Evolutionary conservation across 1,140 invertebrate species (phyloP).

Genomic region (Lordiphosa stackelbergi): DNA sequence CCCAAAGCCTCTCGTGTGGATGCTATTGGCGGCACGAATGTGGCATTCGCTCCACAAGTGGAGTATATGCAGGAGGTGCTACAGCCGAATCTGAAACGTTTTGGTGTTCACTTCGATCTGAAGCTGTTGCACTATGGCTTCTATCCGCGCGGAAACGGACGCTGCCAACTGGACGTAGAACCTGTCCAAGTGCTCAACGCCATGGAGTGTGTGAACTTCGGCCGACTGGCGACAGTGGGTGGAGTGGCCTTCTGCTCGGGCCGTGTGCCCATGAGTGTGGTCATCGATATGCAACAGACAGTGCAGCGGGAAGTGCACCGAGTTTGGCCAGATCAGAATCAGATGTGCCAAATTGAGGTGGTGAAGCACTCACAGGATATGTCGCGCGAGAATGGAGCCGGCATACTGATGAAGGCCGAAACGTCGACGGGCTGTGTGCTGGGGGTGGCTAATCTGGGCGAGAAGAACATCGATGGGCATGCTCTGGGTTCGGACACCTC

Average conservation of each 20-base stretch:
- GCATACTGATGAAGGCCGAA: conserved; percentile 85
- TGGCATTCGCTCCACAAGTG: conserved; percentile 92
- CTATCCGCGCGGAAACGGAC: conserved; percentile 91
- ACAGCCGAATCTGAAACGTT: conserved; percentile 83
- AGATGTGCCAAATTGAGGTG: conserved; percentile 82
- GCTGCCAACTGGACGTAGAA: conserved; percentile 82
- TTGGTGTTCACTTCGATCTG: conserved; percentile 86
- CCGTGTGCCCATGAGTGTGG: conserved; percentile 83
- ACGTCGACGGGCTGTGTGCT: conserved; percentile 84
- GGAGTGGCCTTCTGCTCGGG: conserved; percentile 91
- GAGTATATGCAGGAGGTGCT: conserved; percentile 87
- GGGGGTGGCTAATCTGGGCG: conserved; percentile 84
- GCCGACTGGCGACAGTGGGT: conserved; percentile 80
- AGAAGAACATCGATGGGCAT: conserved; percentile 78
- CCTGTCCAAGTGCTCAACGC: conserved; percentile 82
- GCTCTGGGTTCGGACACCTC: conserved; percentile 80
- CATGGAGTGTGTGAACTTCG: conserved; percentile 81
- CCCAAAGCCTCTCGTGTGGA: conserved; percentile 79
- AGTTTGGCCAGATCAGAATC: conserved; percentile 52
- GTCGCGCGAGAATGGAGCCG: conserved; percentile 85
- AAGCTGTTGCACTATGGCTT: conserved; percentile 85
- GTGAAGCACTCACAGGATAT: conserved; percentile 83
- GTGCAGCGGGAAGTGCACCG: conserved; percentile 79
- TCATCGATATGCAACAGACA: conserved; percentile 82
- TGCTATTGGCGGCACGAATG: conserved; percentile 92